Percentiles rank a stretch among this genome's conserved stretches.
These are phyloP conservation scores for Yponomeuta cagnagella DNA, from an alignment of 2,888 invertebrate species.

Conservation along the genomic window DNA sequence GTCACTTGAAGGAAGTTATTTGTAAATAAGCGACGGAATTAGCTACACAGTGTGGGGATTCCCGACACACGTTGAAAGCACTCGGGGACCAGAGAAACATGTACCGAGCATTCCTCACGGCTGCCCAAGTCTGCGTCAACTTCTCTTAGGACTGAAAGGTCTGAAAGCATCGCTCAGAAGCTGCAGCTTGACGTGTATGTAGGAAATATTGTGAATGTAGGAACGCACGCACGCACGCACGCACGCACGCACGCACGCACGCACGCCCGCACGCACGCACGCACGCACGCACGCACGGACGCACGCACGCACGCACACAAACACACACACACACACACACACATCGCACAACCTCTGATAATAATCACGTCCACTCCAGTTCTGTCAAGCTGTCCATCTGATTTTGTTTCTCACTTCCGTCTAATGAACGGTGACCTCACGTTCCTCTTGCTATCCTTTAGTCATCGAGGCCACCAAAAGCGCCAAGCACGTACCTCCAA, in stretches of 20 bases:
- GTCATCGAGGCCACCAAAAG: background rate
- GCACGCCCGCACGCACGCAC: no score
- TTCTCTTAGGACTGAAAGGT: background rate
- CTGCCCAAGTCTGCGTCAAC: background rate
- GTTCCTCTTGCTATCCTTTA: background rate
- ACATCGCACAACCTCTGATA: no score
- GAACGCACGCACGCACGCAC: no score
- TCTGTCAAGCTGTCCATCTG: background rate
- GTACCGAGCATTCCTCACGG: slow-evolving; percentile 2
- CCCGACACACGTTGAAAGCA: slow-evolving; percentile 14
- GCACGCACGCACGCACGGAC: no score
- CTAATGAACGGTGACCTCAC: background rate
- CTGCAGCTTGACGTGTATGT: background rate
- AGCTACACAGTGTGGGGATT: background rate
- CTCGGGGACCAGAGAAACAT: slow-evolving; percentile 15
- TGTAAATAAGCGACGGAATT: background rate
- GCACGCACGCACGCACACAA: no score
- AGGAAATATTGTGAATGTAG: no score
- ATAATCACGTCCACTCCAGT: no score
- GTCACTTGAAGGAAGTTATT: background rate
- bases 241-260: no score
- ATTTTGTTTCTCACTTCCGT: background rate
- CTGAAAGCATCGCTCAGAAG: background rate
- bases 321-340: no score
- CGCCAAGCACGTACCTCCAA: background rate